A percentile compares a stretch with the other conserved stretches of the same genome.
Conservation (phyloP, 2,888 invertebrate genomes). For the Bembecia ichneumoniformis region DNA sequence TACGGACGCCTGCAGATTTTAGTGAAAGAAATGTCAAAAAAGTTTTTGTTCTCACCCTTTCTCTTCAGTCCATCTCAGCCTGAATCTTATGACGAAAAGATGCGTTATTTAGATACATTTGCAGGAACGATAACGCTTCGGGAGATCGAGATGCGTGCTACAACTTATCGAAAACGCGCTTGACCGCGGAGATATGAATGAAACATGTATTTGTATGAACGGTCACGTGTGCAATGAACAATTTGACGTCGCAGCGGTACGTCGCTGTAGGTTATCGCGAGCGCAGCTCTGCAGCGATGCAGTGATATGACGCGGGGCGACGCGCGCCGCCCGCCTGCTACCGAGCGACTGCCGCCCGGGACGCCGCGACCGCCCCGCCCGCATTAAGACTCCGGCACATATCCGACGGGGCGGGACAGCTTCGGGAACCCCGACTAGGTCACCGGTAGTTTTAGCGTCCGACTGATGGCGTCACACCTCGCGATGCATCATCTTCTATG, state of each 20-base stretch:
- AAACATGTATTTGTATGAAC: constrained; percentile 39
- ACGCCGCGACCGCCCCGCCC: constrained; percentile 45
- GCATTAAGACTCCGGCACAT: constrained; percentile 41
- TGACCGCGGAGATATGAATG: constrained; percentile 37
- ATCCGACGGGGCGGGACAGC: constrained; percentile 10
- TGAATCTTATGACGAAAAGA: too few species aligned
- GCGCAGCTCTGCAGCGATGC: constrained; percentile 48
- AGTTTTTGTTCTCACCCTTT: too few species aligned
- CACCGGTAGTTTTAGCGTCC: too few species aligned
- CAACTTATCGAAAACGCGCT: constrained; percentile 17
- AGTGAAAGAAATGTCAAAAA: too few species aligned
- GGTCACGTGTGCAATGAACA: constrained; percentile 28
- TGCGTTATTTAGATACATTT: too few species aligned
- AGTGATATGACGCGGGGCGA: constrained; percentile 41
- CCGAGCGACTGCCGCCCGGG: constrained; percentile 68
- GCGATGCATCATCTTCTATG: too few species aligned
- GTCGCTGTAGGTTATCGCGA: constrained; percentile 41
- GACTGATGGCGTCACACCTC: too few species aligned
- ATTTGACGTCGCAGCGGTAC: constrained; percentile 15
- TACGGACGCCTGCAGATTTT: too few species aligned
- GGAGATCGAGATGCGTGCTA: constrained; percentile 18
- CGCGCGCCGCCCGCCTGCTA: constrained; percentile 59
- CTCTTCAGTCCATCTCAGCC: too few species aligned
- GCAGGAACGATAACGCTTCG: constrained; percentile 12
- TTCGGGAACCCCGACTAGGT: constrained; percentile 14